These are phyloP conservation scores for Eledone cirrhosa DNA, from an alignment of 2,888 invertebrate genomes.

Conservation along the genomic window DNA sequence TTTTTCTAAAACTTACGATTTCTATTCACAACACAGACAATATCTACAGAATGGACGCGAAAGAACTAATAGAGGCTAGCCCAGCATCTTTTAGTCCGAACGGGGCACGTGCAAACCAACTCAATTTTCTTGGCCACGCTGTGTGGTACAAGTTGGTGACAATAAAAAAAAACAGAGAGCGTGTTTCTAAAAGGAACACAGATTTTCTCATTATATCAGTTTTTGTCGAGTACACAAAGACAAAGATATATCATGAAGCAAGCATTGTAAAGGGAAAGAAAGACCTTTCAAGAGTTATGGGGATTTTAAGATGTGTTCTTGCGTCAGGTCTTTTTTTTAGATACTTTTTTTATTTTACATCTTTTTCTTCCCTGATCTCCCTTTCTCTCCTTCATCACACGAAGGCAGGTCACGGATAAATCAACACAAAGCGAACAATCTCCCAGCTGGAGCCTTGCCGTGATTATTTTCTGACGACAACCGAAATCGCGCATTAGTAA, in stretches of 20 bases:
- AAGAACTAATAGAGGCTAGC: neutral
- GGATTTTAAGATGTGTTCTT: slow-evolving; percentile 11
- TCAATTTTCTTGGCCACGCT: neutral
- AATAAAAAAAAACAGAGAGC: slow-evolving; percentile 1
- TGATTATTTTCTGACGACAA: slow-evolving; percentile 23
- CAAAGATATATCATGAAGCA: slow-evolving; percentile 13
- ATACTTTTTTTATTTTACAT: neutral
- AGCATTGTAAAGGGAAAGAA: neutral
- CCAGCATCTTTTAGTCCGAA: slow-evolving; percentile 9
- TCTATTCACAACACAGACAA: neutral
- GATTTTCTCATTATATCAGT: slow-evolving; percentile 8
- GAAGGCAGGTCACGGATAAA: slow-evolving; percentile 11
- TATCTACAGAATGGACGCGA: neutral
- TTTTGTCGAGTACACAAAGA: neutral
- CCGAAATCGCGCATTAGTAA: neutral
- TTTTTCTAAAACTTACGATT: slow-evolving; percentile 12
- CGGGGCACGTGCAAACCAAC: slow-evolving; percentile 11
- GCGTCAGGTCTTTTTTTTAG: neutral
- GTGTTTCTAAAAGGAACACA: neutral
- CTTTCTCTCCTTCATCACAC: slow-evolving; percentile 22
- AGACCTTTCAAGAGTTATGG: neutral
- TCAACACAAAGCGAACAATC: slow-evolving; percentile 3
- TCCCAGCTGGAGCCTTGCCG: slow-evolving; percentile 17
- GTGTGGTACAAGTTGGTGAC: slow-evolving; percentile 7
- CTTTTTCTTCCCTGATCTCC: neutral